phyloP scores from a whole-genome alignment of 2,888 invertebrate genomes.

The Xanthorhoe designata region DNA sequence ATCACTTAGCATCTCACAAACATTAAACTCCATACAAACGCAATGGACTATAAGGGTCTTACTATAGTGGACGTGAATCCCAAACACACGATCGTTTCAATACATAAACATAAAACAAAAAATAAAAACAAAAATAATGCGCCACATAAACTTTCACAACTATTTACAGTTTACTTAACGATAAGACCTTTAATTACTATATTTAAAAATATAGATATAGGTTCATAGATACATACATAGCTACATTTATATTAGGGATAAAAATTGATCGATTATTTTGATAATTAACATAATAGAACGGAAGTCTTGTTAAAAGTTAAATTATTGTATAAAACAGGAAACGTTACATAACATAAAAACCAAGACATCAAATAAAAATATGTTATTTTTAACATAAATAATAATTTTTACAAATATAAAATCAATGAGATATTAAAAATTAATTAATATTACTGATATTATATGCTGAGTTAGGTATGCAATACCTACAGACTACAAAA shows the following conservation, averaged over 20 bases:
- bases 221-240: conserved; percentile 82
- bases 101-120: conserved; percentile 81
- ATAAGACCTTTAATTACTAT: conserved; percentile 77
- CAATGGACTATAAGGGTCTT: conserved; percentile 43
- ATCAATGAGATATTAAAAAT: conserved; percentile 19
- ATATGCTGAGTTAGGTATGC: conserved; percentile 59
- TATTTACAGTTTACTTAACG: conserved; percentile 81
- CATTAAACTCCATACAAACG: conserved; percentile 42
- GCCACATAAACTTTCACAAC: conserved; percentile 83
- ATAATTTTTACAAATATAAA: conserved; percentile 12
- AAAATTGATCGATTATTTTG: conserved; percentile 70
- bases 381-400: conserved; percentile 13
- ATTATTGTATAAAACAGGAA: conserved; percentile 48
- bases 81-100: conserved; percentile 66
- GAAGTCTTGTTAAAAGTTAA: conserved; percentile 67
- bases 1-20: conserved; percentile 37
- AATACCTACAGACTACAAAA: conserved; percentile 75
- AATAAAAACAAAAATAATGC: conserved; percentile 71
- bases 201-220: conserved; percentile 83
- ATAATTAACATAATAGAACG: conserved; percentile 66
- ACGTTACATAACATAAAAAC: conserved; percentile 52
- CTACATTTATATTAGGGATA: conserved; percentile 76
- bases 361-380: not conserved
- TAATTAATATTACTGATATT: conserved; percentile 53
- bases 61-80: conserved; percentile 59